Evolutionary conservation across 2,113 vertebrate genomes (phyloP), one percentile per base, ranked within the genome.

Genomic region (Micromys minutus): DNA sequence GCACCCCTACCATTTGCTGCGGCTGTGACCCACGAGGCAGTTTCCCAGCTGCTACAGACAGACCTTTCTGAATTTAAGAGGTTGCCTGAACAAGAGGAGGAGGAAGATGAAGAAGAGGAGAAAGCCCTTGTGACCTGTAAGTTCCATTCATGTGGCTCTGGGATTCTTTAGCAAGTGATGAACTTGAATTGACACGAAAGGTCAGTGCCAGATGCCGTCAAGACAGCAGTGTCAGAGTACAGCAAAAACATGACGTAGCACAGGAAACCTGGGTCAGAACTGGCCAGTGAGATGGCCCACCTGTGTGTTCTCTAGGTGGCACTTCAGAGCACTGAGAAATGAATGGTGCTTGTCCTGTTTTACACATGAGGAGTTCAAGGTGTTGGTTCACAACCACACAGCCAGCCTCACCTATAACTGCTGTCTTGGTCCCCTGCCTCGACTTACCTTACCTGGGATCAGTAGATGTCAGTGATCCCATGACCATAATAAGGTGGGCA

Each of bases 1-100:
- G 98, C 98, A 39, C 98, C 98, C 0, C 72, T 90, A 1, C 74
- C 74, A 1, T 94, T 99, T 65, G 93, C 97, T 17, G 97, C 98
- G 8, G 90, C 97, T 8, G 91, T 99, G 96, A 98, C 98, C 96
- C 98, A 97, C 0, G 94, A 98, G 39, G 98, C 99, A 0, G 39
- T 99, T 42, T 93, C 98, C 42, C 97, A 98, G 94, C 96, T 99
- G 55, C 98, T 98, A 79, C 98, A 98, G 93, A 93, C 65, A 2
- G 98, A 99, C 97, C 98, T 99, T 61, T 98, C 98, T 22, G 95
- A 98, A 52, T 98, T 98, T 93, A 95, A 97, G 95, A 98, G 97
- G 85, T 45, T 63, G 34, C 96, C 88, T 9, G 19, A 65, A 6
- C 71, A 87, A 24, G 98, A 98, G 0, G 93, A 80, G 9, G 63